phyloP scores from a whole-genome alignment of 2,797 vertebrate species.

The Typhlichthys subterraneus region DNA sequence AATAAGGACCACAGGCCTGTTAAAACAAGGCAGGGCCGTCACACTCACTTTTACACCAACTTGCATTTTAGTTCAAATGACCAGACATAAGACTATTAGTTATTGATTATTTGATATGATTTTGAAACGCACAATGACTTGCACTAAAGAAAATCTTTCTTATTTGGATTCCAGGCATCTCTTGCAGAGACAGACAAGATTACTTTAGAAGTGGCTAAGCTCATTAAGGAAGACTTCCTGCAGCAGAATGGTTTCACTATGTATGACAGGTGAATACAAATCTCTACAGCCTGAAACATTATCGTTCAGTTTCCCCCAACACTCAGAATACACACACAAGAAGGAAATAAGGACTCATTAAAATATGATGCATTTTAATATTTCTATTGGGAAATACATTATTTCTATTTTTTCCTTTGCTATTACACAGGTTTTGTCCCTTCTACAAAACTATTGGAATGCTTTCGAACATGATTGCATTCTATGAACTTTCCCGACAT shows the following conservation, averaged over 20 bases:
- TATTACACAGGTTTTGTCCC: constrained; percentile 88
- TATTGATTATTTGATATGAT: not conserved
- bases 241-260: constrained; percentile 98
- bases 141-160: not conserved
- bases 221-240: constrained; percentile 97
- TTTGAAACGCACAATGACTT: not conserved
- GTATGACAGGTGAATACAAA: constrained; percentile 60
- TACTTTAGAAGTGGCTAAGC: constrained; percentile 95
- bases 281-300: not conserved
- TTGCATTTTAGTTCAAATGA: no score
- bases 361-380: no score
- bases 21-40: no score
- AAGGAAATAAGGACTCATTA: no score
- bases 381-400: no score
- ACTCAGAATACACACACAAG: not conserved
- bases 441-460: constrained; percentile 99
- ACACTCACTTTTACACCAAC: no score
- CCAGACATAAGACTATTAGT: no score
- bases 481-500: constrained; percentile 96
- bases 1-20: no score
- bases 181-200: constrained; percentile 98
- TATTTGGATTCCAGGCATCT: constrained; percentile 83
- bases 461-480: constrained; percentile 95
- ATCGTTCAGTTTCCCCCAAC: not conserved
- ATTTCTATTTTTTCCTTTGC: not conserved